Evolutionary conservation across 2,113 vertebrate genomes (phyloP), one percentile per base, ranked within the genome.

Genomic region (Columba janthina): DNA sequence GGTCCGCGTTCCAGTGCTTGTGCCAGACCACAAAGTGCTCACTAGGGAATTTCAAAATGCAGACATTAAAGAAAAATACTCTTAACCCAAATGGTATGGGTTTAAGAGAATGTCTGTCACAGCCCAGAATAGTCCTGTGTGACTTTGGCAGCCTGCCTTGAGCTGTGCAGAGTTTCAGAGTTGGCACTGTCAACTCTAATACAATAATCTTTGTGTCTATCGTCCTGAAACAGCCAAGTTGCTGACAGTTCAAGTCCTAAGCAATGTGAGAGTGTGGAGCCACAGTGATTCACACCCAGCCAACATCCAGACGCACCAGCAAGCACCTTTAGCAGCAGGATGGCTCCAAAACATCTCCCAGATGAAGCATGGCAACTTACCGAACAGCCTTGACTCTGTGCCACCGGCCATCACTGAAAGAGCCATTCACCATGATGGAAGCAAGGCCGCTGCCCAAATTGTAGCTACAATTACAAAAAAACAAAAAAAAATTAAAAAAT

Each of bases 371-470:
- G 22, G 19, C 15, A 53, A 86, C 98, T 98, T 85, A 99, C 99
- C 99, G 98, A 53, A 99, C 99, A 54, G 99, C 99, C 94, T 99
- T 99, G 71, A 99, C 98, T 77, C 98, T 96, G 97, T 99, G 99
- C 99, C 99, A 99, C 57, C 98, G 97, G 25, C 99, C 98, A 0
- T 99, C 99, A 1, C 90, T 98, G 94, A 99, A 99, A 13, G 98
- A 99, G 65, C 99, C 99, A 0, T 99, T 99, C 94, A 99, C 98
- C 24, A 58, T 57, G 62, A 99, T 98, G 78, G 97, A 97, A 29
- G 97, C 97, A 15, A 97, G 75, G 5, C 99, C 99, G 1, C 99
- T 99, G 94, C 99, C 99, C 94, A 99, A 97, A 94, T 99, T 99
- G 89, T 99, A 99, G 95, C 99, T 99, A 31, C 61, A 84, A 83